These are phyloP conservation scores for Salpingus planirostris DNA, from an alignment of 2,888 invertebrate genomes.

Conservation along the genomic window DNA sequence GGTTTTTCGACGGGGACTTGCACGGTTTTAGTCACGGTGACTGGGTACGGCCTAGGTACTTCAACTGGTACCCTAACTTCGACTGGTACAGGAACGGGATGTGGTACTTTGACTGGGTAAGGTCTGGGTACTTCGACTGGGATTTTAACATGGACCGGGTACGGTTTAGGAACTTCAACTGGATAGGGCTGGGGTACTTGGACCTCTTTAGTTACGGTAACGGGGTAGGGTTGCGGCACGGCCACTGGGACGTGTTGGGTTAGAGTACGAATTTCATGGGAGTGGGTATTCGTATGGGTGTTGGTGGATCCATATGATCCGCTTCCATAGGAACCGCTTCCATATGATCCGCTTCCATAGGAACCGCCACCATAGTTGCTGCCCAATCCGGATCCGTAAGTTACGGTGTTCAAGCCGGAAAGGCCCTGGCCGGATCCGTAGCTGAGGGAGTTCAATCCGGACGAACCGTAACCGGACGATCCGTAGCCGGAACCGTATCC, in stretches of 20 bases:
- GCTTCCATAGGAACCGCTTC: background rate
- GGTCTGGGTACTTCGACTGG: constrained; percentile 32
- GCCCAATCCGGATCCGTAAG: constrained; percentile 5
- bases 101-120: constrained; percentile 33
- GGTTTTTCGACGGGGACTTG: constrained; percentile 25
- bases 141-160: constrained; percentile 22
- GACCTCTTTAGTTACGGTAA: constrained; percentile 27
- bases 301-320: background rate
- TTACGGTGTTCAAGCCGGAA: too few species aligned
- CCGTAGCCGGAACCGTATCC: background rate
- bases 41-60: constrained; percentile 32
- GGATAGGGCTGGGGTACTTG: constrained; percentile 32
- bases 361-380: constrained; percentile 6
- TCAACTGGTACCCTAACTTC: constrained; percentile 24
- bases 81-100: constrained; percentile 19
- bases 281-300: constrained; percentile 1
- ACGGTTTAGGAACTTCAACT: constrained; percentile 21
- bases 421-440: background rate
- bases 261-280: constrained; percentile 23
- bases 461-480: background rate
- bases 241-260: constrained; percentile 27
- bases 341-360: constrained; percentile 1
- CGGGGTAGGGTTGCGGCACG: constrained; percentile 34
- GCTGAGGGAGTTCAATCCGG: too few species aligned
- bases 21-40: constrained; percentile 20